Evolutionary conservation across 1,140 invertebrate species (phyloP).

Genomic region (Pinna nobilis): DNA sequence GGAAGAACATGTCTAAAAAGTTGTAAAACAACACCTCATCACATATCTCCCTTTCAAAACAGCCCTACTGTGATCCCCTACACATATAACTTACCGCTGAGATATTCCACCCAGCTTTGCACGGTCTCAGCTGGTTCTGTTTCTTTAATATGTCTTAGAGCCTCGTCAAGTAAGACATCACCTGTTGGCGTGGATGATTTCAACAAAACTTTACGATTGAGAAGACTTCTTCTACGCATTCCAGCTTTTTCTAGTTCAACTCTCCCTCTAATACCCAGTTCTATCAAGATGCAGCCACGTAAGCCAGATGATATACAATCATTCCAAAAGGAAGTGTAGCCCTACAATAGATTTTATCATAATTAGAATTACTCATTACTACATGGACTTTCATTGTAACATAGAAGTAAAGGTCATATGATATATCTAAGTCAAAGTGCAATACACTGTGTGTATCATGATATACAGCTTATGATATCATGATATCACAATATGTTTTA

Average conservation of each 20-base stretch:
- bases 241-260: conserved; percentile 98
- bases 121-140: conserved; percentile 97
- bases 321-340: conserved; percentile 99
- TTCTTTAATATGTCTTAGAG: conserved; percentile 92
- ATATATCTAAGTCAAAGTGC: too few species aligned
- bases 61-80: background rate
- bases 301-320: conserved; percentile 99
- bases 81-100: conserved; percentile 86
- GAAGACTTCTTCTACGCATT: conserved; percentile 92
- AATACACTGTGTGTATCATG: too few species aligned
- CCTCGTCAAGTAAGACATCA: conserved; percentile 98
- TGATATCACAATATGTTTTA: too few species aligned
- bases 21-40: background rate
- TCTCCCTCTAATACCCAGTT: conserved; percentile 93
- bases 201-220: conserved; percentile 82
- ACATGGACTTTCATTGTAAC: background rate
- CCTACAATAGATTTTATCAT: conserved; percentile 80
- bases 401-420: too few species aligned
- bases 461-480: too few species aligned
- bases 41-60: background rate
- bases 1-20: background rate
- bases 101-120: conserved; percentile 99
- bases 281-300: conserved; percentile 98
- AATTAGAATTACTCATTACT: background rate
- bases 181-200: conserved; percentile 95